phyloP scores from a whole-genome alignment of 23 tunicate genomes.

The Halocynthia roretzi region DNA sequence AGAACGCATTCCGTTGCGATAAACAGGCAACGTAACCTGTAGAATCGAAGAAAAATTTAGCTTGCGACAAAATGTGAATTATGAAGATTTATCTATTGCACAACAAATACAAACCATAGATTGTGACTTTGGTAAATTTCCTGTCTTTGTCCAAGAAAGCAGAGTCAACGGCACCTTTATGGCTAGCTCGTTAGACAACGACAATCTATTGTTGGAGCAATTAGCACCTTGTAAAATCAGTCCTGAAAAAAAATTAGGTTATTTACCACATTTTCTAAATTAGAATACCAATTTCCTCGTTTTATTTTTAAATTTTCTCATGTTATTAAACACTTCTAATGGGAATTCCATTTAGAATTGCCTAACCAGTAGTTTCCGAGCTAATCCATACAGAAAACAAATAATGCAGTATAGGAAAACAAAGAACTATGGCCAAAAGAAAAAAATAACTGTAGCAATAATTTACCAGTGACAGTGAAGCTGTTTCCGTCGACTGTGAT shows the following conservation, averaged over 20 bases:
- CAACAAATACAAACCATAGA: too few relatives aligned
- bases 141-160: constrained; percentile 60
- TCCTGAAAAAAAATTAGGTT: constrained; percentile 27
- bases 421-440: background rate
- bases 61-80: too few relatives aligned
- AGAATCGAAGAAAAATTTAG: background rate
- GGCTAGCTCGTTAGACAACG: constrained; percentile 57
- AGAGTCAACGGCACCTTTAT: constrained; percentile 67
- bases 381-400: background rate
- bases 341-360: too few relatives aligned
- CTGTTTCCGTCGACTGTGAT: constrained; percentile 54
- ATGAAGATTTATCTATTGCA: too few relatives aligned
- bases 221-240: constrained; percentile 86
- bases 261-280: too few relatives aligned
- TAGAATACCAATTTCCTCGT: too few relatives aligned
- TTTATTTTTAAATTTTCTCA: too few relatives aligned
- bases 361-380: background rate
- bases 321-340: too few relatives aligned
- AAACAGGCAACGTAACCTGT: constrained; percentile 82
- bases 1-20: constrained; percentile 86
- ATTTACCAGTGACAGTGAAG: constrained; percentile 71
- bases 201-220: constrained; percentile 58
- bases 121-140: background rate
- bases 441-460: background rate
- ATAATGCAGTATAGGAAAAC: background rate